These are phyloP conservation scores for Lasioglossum albipes DNA, from an alignment of 1,140 invertebrate genomes.

Conservation along the genomic window DNA sequence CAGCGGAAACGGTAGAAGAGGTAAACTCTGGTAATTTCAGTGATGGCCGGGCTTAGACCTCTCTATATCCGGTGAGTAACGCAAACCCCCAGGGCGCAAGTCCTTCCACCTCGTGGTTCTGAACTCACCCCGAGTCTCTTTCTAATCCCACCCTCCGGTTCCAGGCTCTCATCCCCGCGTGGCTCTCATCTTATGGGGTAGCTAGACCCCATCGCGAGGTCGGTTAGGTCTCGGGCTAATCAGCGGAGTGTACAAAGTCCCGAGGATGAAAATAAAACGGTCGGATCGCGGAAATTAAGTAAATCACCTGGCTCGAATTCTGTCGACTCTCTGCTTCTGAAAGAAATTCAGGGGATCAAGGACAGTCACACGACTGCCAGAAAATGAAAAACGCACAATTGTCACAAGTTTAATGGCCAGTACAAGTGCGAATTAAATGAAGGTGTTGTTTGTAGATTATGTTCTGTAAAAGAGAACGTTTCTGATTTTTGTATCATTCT, in stretches of 20 bases:
- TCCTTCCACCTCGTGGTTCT: slow-evolving; percentile 61
- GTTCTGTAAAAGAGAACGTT: too few relatives aligned
- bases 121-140: slow-evolving; percentile 49
- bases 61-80: slow-evolving; percentile 75
- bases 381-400: too few relatives aligned
- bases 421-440: too few relatives aligned
- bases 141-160: slow-evolving; percentile 37
- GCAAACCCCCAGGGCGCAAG: slow-evolving; percentile 66
- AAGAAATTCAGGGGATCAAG: too few relatives aligned
- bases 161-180: slow-evolving; percentile 31
- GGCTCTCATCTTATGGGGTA: slow-evolving; percentile 39
- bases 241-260: slow-evolving; percentile 73
- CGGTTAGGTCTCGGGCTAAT: slow-evolving; percentile 66
- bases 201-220: slow-evolving; percentile 44
- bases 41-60: slow-evolving; percentile 77
- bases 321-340: slow-evolving; percentile 37
- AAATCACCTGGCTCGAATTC: slow-evolving; percentile 65
- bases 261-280: slow-evolving; percentile 69
- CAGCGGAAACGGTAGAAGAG: slow-evolving; percentile 61
- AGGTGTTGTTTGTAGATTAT: too few relatives aligned
- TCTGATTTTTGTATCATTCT: too few relatives aligned
- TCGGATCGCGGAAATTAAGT: slow-evolving; percentile 69
- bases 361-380: too few relatives aligned
- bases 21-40: slow-evolving; percentile 77
- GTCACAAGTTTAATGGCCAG: too few relatives aligned